A percentile compares a stretch with the other conserved stretches of the same genome.
phyloP scores from a whole-genome alignment of 2,797 vertebrate genomes.

The Percopsis omiscomaycus region DNA sequence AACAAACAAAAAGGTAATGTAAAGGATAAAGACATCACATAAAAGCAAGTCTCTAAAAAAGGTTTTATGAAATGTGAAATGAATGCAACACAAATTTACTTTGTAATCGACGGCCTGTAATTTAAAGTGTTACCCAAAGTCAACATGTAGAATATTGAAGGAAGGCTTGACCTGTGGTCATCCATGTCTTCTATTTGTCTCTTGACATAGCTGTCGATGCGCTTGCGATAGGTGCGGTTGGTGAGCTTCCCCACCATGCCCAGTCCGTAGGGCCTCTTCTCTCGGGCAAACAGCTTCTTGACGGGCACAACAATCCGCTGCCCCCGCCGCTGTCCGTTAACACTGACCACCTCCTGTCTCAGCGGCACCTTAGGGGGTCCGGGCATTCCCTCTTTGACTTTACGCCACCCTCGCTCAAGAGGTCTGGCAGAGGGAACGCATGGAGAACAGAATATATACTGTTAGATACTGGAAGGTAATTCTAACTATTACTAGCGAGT shows the following conservation, averaged over 20 bases:
- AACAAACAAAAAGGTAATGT: too few relatives aligned
- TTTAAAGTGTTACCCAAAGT: too few relatives aligned
- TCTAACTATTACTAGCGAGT: too few relatives aligned
- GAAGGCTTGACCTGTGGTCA: slow-evolving; percentile 84
- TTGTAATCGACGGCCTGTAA: too few relatives aligned
- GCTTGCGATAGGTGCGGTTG: slow-evolving; percentile 96
- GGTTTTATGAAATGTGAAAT: too few relatives aligned
- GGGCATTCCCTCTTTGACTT: slow-evolving; percentile 85
- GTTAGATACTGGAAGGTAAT: too few relatives aligned
- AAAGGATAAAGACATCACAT: too few relatives aligned
- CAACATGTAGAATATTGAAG: background rate
- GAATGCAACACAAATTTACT: too few relatives aligned
- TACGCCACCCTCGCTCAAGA: slow-evolving; percentile 91
- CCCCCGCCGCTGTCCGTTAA: slow-evolving; percentile 86
- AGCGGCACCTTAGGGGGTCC: slow-evolving; percentile 91
- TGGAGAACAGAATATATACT: too few relatives aligned
- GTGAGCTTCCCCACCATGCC: slow-evolving; percentile 98
- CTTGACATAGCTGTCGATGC: slow-evolving; percentile 95
- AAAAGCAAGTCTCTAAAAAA: too few relatives aligned
- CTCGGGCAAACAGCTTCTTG: slow-evolving; percentile 93
- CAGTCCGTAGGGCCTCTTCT: slow-evolving; percentile 95
- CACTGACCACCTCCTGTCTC: slow-evolving; percentile 94
- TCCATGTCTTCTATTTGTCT: slow-evolving; percentile 98
- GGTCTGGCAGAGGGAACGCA: slow-evolving; percentile 72
- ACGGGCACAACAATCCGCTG: slow-evolving; percentile 93